Conservation (phyloP, 2,888 invertebrate species). For the Acholoe squamosa region DNA sequence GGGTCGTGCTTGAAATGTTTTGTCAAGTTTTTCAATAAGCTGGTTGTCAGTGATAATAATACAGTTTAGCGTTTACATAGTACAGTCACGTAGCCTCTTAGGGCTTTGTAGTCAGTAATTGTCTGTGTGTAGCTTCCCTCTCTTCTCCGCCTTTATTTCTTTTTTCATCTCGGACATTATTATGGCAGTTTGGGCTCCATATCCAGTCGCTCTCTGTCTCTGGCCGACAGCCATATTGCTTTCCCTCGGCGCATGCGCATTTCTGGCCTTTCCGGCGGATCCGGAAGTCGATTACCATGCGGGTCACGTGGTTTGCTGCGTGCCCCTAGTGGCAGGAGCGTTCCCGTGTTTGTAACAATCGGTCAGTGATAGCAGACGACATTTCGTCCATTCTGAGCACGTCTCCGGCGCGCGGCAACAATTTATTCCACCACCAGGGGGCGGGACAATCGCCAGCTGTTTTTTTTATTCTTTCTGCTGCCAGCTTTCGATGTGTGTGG, state of each 20-base stretch:
- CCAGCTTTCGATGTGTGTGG: background rate
- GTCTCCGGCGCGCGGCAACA: constrained; percentile 9
- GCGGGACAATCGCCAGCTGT: constrained; percentile 14
- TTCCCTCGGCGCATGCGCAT: constrained; percentile 4
- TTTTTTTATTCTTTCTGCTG: background rate
- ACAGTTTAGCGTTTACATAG: background rate
- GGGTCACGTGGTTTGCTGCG: background rate
- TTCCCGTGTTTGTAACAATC: constrained; percentile 33
- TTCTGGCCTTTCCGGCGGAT: background rate
- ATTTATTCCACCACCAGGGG: background rate
- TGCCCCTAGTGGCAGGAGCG: background rate
- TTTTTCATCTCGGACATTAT: background rate
- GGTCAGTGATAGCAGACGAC: constrained; percentile 29
- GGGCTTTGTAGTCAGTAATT: background rate
- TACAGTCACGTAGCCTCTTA: background rate
- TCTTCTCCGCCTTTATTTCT: too few species aligned
- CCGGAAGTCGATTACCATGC: constrained; percentile 21
- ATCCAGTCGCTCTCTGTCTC: background rate
- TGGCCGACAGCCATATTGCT: constrained; percentile 23
- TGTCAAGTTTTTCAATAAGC: background rate
- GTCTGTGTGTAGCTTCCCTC: background rate
- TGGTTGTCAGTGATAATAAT: constrained; percentile 2
- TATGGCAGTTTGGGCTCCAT: background rate
- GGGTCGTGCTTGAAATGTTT: background rate
- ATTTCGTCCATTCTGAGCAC: constrained; percentile 28